Evolutionary conservation across 2,797 vertebrate species (phyloP), one percentile per base, ranked within the genome.

Genomic region (Sebastes steindachneri): DNA sequence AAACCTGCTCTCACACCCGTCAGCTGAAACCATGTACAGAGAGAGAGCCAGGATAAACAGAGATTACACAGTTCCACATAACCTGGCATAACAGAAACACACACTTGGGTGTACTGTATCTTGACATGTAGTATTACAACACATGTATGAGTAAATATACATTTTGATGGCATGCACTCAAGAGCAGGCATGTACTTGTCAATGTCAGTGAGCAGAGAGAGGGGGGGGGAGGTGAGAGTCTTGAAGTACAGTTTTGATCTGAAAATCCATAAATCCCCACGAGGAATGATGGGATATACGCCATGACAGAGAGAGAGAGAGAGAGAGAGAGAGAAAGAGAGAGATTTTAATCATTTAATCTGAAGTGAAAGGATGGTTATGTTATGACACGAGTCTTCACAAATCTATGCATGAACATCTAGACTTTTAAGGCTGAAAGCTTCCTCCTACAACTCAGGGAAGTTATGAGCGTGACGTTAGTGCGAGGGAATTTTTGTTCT

Each of bases 231-330:
- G 45, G 73, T 4, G 26, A 28, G 73, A 73, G 73, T 86, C 75
- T 85, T 84, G 75, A 87, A 86, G 86, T 90, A 87, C 62, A 80
- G 71, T 77, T 85, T 87, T 87, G 65, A 80, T 77, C 58, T 74
- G 67, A 78, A 88, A 91, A 90, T 91, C 86, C 84, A 92, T 82
- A 89, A 90, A 89, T 88, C 90, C 90, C 78, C 45, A 14, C 1
- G n/a, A 71, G 77, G 76, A 91, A 82, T 68, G 82, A 88, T 67
- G 74, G 75, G 67, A 86, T 82, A 65, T 67, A 55, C 8, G 2
- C 15, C 59, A 73, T 45, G 54, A 68, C 48, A 77, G 60, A 12
- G 33, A 53, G 51, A 29, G 28, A 37, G 54, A 10, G 45, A 51
- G 48, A 35, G 26, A 37, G 54, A n/a, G 35, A 53, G 78, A 26